Evolutionary conservation across 2,113 vertebrate species (phyloP), one percentile per base, ranked within the genome.

Genomic region (Oncorhynchus mykiss): DNA sequence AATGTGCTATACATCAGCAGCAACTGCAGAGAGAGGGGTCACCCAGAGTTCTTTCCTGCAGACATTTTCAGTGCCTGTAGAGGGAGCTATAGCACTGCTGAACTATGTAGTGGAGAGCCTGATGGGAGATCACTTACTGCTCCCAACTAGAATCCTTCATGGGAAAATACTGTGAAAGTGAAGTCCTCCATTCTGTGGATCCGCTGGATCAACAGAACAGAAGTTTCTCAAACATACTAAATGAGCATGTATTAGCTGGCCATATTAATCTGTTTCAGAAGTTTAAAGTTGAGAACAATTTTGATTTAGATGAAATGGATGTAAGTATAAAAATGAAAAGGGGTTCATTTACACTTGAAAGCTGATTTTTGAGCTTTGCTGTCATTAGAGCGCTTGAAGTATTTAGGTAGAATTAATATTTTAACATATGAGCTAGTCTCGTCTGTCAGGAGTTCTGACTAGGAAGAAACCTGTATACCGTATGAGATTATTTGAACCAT

Each of bases 361-460:
- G 90, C 86, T 84, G 82, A 91, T 91, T 92, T 92, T 86, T 73
- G 74, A 87, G 89, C 89, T 87, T 89, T 90, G 84, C 91, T 90
- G 90, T 92, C 90, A 91, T 92, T 90, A 90, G 84, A 83, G 39
- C 51, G 59, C 79, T 92, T 93, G 88, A 92, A 88, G 91, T 92
- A 91, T 94, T 94, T 92, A 93, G 91, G 88, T 84, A 80, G 89
- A 92, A 91, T 92, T 91, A 92, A 93, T 93, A 92, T 93, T 93
- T 91, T 80, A 92, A 89, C 87, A 88, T 82, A 83, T 76, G 83
- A 88, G 87, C 68, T 84, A 84, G 84, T 54, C 84, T 89, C 82
- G 80, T 86, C 90, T 89, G 88, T 91, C 91, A 90, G 85, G 86
- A 92, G 73, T 77, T 76, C 16, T 39, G 80, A 87, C 84, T 85